Evolutionary conservation across 2,888 invertebrate species (phyloP).

Genomic region (Oscheius myriophilus): DNA sequence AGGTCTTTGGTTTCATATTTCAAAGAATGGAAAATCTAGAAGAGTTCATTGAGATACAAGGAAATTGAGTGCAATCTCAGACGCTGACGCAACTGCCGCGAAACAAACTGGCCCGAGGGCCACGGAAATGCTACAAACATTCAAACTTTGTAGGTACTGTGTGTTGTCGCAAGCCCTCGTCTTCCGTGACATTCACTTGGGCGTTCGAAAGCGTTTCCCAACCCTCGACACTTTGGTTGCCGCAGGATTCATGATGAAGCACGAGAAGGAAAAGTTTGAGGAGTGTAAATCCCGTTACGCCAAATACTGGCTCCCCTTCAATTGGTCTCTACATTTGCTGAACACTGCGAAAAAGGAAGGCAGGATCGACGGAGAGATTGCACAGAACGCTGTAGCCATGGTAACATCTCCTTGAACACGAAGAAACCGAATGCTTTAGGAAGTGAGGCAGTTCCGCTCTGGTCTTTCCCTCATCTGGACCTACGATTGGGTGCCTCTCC

Average conservation of each 20-base stretch:
- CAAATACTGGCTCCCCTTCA: slow-evolving; percentile 65
- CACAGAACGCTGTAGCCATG: slow-evolving; percentile 46
- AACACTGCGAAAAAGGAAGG: slow-evolving; percentile 46
- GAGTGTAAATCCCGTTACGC: slow-evolving; percentile 44
- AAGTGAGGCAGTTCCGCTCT: slow-evolving; percentile 44
- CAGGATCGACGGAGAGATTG: slow-evolving; percentile 38
- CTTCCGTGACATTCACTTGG: slow-evolving; percentile 52
- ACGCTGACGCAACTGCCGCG: too few relatives aligned
- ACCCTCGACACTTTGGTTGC: slow-evolving; percentile 48
- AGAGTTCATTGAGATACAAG: too few relatives aligned
- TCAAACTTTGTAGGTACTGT: slow-evolving; percentile 35
- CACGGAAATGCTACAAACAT: too few relatives aligned
- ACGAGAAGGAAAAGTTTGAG: slow-evolving; percentile 53
- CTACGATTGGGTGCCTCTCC: slow-evolving; percentile 60
- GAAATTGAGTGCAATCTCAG: too few relatives aligned
- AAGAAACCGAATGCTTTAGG: slow-evolving; percentile 29
- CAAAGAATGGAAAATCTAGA: too few relatives aligned
- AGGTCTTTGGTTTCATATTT: too few relatives aligned
- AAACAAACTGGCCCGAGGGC: too few relatives aligned
- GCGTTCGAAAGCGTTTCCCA: slow-evolving; percentile 50
- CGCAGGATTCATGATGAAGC: slow-evolving; percentile 43
- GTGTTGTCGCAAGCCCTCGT: slow-evolving; percentile 53
- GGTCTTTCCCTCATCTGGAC: slow-evolving; percentile 49
- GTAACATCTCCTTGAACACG: slow-evolving; percentile 9
- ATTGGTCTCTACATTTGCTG: slow-evolving; percentile 59